Evolutionary conservation across 2,888 invertebrate genomes (phyloP).

Genomic region (Myopa testacea): DNA sequence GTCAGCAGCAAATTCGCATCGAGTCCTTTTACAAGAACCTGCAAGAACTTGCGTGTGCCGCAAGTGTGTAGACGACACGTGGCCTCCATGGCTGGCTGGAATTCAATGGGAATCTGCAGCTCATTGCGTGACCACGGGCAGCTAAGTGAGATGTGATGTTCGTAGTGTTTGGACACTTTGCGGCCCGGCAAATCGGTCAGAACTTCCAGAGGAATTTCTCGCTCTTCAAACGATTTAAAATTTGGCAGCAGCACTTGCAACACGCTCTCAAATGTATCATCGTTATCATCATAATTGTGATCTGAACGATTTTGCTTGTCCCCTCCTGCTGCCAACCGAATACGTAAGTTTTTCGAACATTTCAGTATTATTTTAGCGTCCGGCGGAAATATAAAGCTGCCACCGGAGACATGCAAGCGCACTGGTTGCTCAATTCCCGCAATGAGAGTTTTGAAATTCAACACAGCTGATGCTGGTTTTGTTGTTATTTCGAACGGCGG

Average conservation of each 20-base stretch:
- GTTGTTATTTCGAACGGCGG: constrained; percentile 68
- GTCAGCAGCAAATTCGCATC: constrained; percentile 70
- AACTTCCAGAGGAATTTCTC: constrained; percentile 74
- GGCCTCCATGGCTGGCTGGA: constrained; percentile 85
- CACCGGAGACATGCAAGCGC: constrained; percentile 80
- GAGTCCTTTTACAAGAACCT: constrained; percentile 78
- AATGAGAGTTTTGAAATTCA: constrained; percentile 77
- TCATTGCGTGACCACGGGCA: constrained; percentile 85
- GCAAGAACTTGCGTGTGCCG: constrained; percentile 85
- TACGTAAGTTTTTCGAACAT: constrained; percentile 67
- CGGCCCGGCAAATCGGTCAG: constrained; percentile 82
- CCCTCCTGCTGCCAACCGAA: constrained; percentile 53
- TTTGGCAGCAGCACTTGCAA: constrained; percentile 72
- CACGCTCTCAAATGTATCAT: constrained; percentile 56
- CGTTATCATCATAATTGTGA: constrained; percentile 48
- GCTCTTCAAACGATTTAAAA: constrained; percentile 76
- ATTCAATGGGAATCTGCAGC: constrained; percentile 80
- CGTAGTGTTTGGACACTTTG: constrained; percentile 77
- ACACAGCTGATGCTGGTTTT: constrained; percentile 70
- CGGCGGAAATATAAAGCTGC: constrained; percentile 79
- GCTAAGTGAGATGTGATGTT: constrained; percentile 82
- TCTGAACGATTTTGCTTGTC: constrained; percentile 28
- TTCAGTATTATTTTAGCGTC: constrained; percentile 70
- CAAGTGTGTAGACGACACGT: constrained; percentile 87
- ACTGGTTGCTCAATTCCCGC: constrained; percentile 85